Conservation (phyloP, 2,888 invertebrate genomes). For the Zygaena filipendulae region DNA sequence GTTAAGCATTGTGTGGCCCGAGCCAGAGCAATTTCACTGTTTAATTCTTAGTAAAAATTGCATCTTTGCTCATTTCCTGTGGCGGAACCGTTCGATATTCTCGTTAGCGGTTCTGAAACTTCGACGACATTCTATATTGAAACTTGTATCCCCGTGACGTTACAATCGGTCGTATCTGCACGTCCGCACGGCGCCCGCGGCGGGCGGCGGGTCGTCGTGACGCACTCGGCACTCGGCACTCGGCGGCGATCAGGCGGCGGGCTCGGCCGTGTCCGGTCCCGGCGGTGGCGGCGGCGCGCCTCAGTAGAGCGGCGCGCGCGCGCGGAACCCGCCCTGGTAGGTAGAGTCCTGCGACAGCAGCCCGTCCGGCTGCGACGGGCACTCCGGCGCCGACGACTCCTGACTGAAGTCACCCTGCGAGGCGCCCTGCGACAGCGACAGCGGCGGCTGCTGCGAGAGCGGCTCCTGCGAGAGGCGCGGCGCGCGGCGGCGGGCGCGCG, state of each 20-base stretch:
- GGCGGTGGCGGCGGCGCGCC: slow-evolving; percentile 83
- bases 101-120: too few species aligned
- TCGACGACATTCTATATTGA: too few species aligned
- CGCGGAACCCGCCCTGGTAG: slow-evolving; percentile 80
- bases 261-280: slow-evolving; percentile 28
- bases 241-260: too few species aligned
- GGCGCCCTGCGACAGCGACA: slow-evolving; percentile 79
- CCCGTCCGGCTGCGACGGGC: slow-evolving; percentile 94
- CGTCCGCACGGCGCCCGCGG: slow-evolving; percentile 2
- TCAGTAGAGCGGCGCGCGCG: slow-evolving; percentile 78
- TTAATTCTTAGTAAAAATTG: too few species aligned
- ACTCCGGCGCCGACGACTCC: slow-evolving; percentile 87
- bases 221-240: too few species aligned
- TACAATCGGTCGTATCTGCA: too few species aligned
- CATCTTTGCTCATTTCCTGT: too few species aligned
- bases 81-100: too few species aligned
- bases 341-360: slow-evolving; percentile 93
- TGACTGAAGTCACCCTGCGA: slow-evolving; percentile 81
- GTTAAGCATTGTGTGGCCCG: too few species aligned
- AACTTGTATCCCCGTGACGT: too few species aligned
- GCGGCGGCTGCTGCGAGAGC: slow-evolving; percentile 77
- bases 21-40: too few species aligned
- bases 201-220: slow-evolving; percentile 2
- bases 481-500: slow-evolving; percentile 38
- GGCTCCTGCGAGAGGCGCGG: slow-evolving; percentile 74